Percentiles rank a stretch among this genome's conserved stretches.
These are phyloP conservation scores for Heliconius sara DNA, from an alignment of 2,888 invertebrate genomes.

Conservation along the genomic window DNA sequence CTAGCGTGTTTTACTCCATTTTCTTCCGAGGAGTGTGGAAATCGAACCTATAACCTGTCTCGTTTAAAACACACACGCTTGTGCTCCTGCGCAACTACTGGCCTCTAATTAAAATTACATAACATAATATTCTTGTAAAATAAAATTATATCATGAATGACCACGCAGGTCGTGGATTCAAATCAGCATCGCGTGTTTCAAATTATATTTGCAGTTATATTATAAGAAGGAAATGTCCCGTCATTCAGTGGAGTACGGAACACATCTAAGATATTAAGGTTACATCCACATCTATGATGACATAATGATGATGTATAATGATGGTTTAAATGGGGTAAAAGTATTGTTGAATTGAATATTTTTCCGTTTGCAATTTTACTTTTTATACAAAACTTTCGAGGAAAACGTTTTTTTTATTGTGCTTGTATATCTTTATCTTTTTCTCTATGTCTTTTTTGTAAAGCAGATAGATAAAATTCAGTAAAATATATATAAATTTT, in stretches of 20 bases:
- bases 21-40: background rate
- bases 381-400: background rate
- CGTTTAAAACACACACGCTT: too few relatives aligned
- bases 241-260: background rate
- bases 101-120: background rate
- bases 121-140: background rate
- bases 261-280: constrained; percentile 9
- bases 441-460: background rate
- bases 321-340: background rate
- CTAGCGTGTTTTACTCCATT: background rate
- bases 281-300: background rate
- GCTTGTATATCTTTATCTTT: background rate
- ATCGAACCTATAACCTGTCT: too few relatives aligned
- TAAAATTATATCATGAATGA: background rate
- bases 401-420: background rate
- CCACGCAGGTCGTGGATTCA: constrained; percentile 16
- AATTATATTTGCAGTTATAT: constrained; percentile 21
- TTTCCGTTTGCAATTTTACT: background rate
- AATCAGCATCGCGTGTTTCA: constrained; percentile 13
- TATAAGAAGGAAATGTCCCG: background rate
- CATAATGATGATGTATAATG: constrained; percentile 1
- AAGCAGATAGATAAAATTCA: background rate
- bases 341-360: background rate
- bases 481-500: background rate
- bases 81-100: too few relatives aligned